These are phyloP conservation scores for Myotis myotis DNA, from an alignment of 2,797 vertebrate genomes.

Conservation along the genomic window DNA sequence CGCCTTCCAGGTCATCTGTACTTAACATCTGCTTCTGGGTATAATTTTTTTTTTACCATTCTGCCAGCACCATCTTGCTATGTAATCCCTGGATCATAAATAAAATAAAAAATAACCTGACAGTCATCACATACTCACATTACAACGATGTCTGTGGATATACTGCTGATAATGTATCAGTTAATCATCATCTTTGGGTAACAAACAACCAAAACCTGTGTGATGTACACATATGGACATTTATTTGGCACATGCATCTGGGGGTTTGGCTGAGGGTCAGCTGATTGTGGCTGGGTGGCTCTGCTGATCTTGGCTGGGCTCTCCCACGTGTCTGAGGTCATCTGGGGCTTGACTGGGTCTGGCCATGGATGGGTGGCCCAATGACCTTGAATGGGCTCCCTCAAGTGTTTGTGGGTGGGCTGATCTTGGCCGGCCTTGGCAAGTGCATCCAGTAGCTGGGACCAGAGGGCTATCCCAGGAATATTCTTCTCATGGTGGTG, in stretches of 20 bases:
- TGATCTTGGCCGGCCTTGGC: not conserved
- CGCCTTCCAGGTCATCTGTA: not conserved
- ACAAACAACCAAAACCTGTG: not conserved
- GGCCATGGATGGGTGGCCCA: not conserved
- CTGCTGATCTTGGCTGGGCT: not conserved
- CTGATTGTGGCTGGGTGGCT: not conserved
- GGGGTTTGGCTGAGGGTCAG: not conserved
- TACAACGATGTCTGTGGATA: not conserved
- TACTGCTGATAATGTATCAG: not conserved
- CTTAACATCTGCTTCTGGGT: not conserved
- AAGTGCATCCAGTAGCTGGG: not conserved
- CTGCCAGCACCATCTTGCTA: not conserved
- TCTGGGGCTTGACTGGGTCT: too few relatives aligned
- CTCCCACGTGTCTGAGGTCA: not conserved
- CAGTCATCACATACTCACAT: not conserved
- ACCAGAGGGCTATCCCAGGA: not conserved
- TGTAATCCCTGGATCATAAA: not conserved
- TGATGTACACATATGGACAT: not conserved
- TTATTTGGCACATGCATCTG: not conserved
- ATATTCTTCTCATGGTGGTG: not conserved
- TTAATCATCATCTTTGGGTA: not conserved
- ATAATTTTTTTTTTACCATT: not conserved
- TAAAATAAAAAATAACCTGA: not conserved
- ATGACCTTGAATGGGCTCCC: not conserved
- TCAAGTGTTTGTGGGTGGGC: not conserved